These are phyloP conservation scores for Miniopterus natalensis DNA, from an alignment of 2,113 vertebrate genomes.

Conservation along the genomic window DNA sequence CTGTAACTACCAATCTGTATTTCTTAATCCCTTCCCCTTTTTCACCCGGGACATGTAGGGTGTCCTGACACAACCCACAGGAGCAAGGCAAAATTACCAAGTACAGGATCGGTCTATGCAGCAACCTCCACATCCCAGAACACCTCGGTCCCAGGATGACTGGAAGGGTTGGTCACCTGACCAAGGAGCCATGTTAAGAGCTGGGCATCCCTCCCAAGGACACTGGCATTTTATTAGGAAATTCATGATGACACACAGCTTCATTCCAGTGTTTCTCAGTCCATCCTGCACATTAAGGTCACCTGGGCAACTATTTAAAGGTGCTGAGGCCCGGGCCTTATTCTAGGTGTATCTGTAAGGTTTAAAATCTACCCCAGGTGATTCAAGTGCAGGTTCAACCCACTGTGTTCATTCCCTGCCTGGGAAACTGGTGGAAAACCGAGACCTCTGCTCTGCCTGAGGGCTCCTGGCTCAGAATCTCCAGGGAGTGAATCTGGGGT, in stretches of 20 bases:
- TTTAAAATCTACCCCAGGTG: too few species aligned
- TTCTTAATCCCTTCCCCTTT: neutral
- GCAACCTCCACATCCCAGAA: accelerated
- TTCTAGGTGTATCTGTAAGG: neutral
- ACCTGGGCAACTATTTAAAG: neutral
- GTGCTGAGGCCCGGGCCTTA: neutral
- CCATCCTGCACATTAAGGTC: neutral
- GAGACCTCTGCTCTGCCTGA: neutral
- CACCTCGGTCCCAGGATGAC: neutral
- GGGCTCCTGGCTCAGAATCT: neutral
- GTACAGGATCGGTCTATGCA: too few species aligned
- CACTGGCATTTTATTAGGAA: accelerated
- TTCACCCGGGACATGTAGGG: neutral
- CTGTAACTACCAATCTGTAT: too few species aligned
- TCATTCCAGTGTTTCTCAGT: neutral
- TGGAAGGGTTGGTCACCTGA: neutral
- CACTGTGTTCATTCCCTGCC: neutral
- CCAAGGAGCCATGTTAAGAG: too few species aligned
- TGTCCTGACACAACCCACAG: neutral
- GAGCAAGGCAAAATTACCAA: neutral
- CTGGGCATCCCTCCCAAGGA: neutral
- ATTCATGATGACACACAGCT: neutral
- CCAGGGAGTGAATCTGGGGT: neutral
- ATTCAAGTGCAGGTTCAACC: neutral
- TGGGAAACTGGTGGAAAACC: neutral